Base-by-base conservation (phyloP, 2,888 invertebrate genomes). In the Xestia ashworthii region DNA sequence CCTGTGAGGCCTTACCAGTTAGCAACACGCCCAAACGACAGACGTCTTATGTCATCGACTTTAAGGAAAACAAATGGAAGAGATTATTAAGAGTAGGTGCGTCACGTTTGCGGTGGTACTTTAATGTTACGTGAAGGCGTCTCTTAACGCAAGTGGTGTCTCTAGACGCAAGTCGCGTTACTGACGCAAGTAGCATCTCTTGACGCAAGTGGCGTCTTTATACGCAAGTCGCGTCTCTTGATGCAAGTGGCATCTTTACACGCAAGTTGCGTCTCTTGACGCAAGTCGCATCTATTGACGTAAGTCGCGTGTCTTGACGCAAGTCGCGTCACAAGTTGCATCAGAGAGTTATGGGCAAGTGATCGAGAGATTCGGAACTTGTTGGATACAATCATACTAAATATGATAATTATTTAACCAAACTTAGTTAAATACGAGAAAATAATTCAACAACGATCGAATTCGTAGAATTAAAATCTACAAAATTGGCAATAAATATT, bases 401-500 rank as follows among this genome's bases (percentile, higher is more conserved):
- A 14, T n/a, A 44, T 1, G n/a, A n/a, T n/a, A n/a, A 32, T 25
- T 25, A 12, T 41, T 19, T 2, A 25, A 66, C 16, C 14, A 16
- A 58, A 46, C 48, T 25, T 12, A 2, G 38, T 14, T 22, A 11
- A 53, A 53, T 46, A 65, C 16, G 6, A 14, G 14, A 50, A 44
- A 77, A 53, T 53, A 50, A 58, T 32, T 58, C 66, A 1, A 19
- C 41, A 19, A 8, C 11, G 25, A 64, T 53, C 22, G 12, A 48
- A 25, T 69, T 16, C 8, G 4, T n/a, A 0, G 5, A 64, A 55
- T 76, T 76, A 12, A 44, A 46, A 74, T 53, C 38, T 44, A 50
- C 25, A 12, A 76, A 46, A 55, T 69, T 69, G 22, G 9, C 38
- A 46, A 68, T 76, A 25, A 64, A n/a, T 64, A 25, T 32, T 38